Base-by-base conservation (phyloP, 92 coral and sea anemone species). In the Meandrina meandrites region DNA sequence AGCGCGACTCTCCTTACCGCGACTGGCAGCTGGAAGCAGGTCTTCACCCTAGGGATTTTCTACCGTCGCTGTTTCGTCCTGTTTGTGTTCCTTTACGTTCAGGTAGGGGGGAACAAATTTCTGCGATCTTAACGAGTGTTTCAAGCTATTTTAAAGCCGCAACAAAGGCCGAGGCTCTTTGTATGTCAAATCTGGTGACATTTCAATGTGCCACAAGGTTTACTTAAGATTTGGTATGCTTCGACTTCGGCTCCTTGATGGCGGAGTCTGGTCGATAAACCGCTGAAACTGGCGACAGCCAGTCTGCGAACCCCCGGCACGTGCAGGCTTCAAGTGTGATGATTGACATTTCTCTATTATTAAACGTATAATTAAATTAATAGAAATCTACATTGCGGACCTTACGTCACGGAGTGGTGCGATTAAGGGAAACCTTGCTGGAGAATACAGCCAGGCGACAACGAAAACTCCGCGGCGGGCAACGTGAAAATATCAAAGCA, bases 321-420 rank as follows among this genome's bases (percentile, higher is more conserved):
- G 95, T 93, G 98, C 81, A 87, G 85, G 82, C 86, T 53, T 83
- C 92, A 56, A 83, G 50, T 24, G 56, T 80, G 86, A 62, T 94
- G 98, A 94, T 93, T 94, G 98, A 92, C 98, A 91, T 85, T 76
- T 93, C 86, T 84, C 91, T 88, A 93, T 94, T 93, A 94, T 94
- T 89, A 93, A 84, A 90, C 79, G 91, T 89, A 83, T 93, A 94
- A 94, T 94, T 93, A 93, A 91, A 94, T 94, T 94, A 94, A 92
- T 92, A 79, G 94, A 91, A 92, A 89, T 85, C 74, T 91, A 88
- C 98, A 89, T 81, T 84, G 90, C 90, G 91, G 83, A 81, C 86
- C 28, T 91, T 88, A 93, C 98, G 98, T 94, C 98, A 94, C 89
- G 82, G 15, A 47, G 36, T 81, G 45, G 62, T 19, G 82, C 81